Evolutionary conservation across 2,888 invertebrate species (phyloP), one percentile per base, ranked within the genome.

Genomic region (Alitta virens): DNA sequence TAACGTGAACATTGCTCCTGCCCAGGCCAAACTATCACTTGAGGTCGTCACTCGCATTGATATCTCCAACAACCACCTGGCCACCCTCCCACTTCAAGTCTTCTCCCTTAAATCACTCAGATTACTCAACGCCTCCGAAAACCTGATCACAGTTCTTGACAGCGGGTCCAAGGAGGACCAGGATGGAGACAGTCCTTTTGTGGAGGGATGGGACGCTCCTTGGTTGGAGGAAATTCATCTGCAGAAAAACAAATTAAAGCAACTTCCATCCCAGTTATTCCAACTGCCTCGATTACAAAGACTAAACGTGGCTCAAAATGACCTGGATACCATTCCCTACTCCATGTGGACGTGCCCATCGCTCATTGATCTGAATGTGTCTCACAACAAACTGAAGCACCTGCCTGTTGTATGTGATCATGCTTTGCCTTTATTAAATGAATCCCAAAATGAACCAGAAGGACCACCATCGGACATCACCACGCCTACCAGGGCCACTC

Each of bases 281-380:
- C 86, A 87, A 3, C 85, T 97, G 58, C 91, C 93, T 0, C 84
- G 88, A 0, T 84, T 97, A 43, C 85, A 87, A 14, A 89, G 90
- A 1, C 85, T 99, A 68, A 95, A 97, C 81, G 88, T 94, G n/a
- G 92, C 95, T 0, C 93, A 94, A 83, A 98, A 98, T 83, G 92
- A 94, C 81, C 83, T 97, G 60, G 90, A 91, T 67, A 83, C 86
- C 54, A 83, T 97, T 60, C 95, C 96, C 0, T 87, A 88, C 62
- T 88, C 88, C 68, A 84, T 97, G 85, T 97, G 96, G 96, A 84
- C 87, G 16, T 88, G 94, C 1, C 91, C 92, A 0, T 89, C 90
- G 63, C 84, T 97, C 53, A 87, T 91, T 59, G 96, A 96, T 81
- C 83, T 96, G 33, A 94, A 93, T 81, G 90, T 90, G 0, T 90